These are phyloP conservation scores for Menidia menidia DNA, from an alignment of 2,797 vertebrate species.

Conservation along the genomic window DNA sequence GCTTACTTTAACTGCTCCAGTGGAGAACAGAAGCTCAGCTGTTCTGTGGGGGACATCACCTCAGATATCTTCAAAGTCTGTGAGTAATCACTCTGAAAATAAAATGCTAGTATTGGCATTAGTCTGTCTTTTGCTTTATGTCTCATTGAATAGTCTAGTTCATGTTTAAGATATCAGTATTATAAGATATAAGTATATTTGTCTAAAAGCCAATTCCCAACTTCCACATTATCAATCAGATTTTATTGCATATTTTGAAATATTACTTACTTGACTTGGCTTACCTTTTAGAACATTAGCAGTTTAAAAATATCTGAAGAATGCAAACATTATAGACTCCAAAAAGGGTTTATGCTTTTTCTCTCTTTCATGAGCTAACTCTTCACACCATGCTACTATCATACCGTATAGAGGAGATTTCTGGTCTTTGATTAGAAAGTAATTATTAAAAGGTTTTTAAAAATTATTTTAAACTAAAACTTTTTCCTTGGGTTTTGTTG, in stretches of 20 bases:
- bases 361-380: no score
- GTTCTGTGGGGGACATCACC: conserved; percentile 30
- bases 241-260: no score
- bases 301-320: no score
- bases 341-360: no score
- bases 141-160: not conserved
- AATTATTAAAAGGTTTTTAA: no score
- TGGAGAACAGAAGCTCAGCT: conserved; percentile 1
- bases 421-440: not conserved
- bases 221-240: no score
- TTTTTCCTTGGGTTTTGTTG: not conserved
- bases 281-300: no score
- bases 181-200: no score
- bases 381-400: no score
- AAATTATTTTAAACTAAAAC: not conserved
- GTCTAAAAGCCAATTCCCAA: not conserved
- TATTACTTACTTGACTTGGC: no score
- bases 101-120: not conserved
- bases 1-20: conserved; percentile 50
- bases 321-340: no score
- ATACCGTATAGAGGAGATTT: not conserved
- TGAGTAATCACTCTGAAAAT: conserved; percentile 45
- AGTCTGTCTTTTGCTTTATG: conserved; percentile 6
- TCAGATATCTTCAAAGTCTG: conserved; percentile 35
- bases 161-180: not conserved